Conservation (phyloP, 2,888 invertebrate genomes). For the Gymnosoma rotundatum region DNA sequence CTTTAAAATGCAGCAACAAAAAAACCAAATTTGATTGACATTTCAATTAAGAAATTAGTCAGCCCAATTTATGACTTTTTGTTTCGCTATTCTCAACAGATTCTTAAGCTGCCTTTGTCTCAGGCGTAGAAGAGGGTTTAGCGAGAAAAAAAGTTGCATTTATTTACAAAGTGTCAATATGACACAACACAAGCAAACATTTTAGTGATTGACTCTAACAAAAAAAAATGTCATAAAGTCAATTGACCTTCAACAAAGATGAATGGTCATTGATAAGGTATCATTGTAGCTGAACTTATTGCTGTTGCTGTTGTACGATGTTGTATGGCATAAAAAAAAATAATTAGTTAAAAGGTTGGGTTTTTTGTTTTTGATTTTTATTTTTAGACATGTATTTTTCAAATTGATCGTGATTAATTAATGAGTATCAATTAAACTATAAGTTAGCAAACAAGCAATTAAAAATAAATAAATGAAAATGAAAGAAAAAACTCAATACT, state of each 20-base stretch:
- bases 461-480: conserved; percentile 40
- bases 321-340: conserved; percentile 36
- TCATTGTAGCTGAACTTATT: conserved; percentile 28
- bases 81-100: conserved; percentile 2
- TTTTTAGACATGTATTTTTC: conserved; percentile 24
- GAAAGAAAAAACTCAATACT: conserved; percentile 7
- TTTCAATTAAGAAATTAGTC: conserved; percentile 80
- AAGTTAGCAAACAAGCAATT: conserved; percentile 25
- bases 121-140: neutral
- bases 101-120: conserved; percentile 27
- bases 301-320: neutral
- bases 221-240: conserved; percentile 67
- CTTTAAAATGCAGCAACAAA: neutral
- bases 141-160: conserved; percentile 35
- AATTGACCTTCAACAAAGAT: conserved; percentile 64
- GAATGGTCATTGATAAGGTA: conserved; percentile 64
- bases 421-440: conserved; percentile 65
- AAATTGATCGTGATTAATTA: conserved; percentile 70
- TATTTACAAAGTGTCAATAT: conserved; percentile 54
- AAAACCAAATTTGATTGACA: conserved; percentile 76
- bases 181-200: conserved; percentile 39
- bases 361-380: conserved; percentile 30
- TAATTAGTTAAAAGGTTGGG: conserved; percentile 63
- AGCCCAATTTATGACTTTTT: conserved; percentile 64
- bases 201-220: conserved; percentile 65